Evolutionary conservation across 2,888 invertebrate genomes (phyloP), one percentile per base, ranked within the genome.

Genomic region (Drosophila formosana): DNA sequence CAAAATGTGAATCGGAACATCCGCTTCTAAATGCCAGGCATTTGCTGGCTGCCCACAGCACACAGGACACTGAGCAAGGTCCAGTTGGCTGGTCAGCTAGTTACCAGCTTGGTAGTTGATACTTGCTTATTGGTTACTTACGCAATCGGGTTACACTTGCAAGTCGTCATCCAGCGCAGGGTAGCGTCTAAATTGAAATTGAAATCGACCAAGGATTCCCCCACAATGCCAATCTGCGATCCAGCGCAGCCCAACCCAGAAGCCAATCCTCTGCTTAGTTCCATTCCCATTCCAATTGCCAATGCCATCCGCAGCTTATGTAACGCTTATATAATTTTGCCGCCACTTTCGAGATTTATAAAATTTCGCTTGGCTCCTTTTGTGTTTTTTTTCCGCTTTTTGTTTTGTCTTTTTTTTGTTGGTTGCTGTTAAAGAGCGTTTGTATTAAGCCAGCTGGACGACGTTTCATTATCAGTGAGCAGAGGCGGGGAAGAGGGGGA

Each of bases 1-100:
- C 84, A 72, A 88, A 87, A 89, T 88, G 89, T 73, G 86, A 88
- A 89, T 86, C 87, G 89, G 89, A 89, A 87, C 89, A 87, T 86
- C 86, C 86, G 89, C 64, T 86, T 82, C 72, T 86, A 86, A 86
- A 86, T 86, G 88, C 85, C 88, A 88, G 72, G 69, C 85, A 76
- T 63, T 78, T 75, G 67, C 79, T 26, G 32, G 32, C 25, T 49
- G 18, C 13, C n/a, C 39, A 41, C 13, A 6, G 13, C 39, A 13
- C 13, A 52, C 26, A 26, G 52, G 25, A 7, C 23, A 32, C 30
- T 5, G 30, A 9, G 13, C 39, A 8, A 5, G 18, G 55, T 4
- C 4, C 32, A 37, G 28, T 47, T 26, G 28, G 39, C 8, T 39
- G 39, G 13, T 37, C 37, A 37, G 37, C 46, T 8, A 47, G 47